These are phyloP conservation scores for Strigops habroptila DNA, from an alignment of 2,113 vertebrate species.

Conservation along the genomic window DNA sequence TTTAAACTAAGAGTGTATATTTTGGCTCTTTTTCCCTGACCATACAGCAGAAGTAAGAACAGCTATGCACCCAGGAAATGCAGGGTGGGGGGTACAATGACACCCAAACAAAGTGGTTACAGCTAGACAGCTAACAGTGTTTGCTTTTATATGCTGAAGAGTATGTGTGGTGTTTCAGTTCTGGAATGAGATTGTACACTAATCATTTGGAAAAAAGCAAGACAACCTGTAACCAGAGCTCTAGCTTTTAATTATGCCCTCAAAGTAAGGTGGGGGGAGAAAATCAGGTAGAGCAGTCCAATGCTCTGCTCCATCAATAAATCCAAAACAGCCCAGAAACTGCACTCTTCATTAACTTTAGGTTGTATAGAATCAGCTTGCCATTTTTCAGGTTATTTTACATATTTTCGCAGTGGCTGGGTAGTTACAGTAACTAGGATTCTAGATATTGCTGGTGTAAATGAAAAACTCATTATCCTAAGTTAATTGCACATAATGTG, in stretches of 20 bases:
- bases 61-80: not conserved
- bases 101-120: not conserved
- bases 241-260: not conserved
- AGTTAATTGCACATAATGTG: not conserved
- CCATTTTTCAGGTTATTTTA: not conserved
- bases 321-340: not conserved
- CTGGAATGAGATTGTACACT: fast-evolving
- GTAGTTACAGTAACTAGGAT: not conserved
- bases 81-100: not conserved
- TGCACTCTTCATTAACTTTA: not conserved
- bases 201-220: not conserved
- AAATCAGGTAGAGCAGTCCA: not conserved
- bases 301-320: not conserved
- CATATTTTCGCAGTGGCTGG: not conserved
- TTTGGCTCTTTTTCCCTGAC: not conserved
- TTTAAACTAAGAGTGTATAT: not conserved
- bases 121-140: not conserved
- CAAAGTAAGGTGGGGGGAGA: not conserved
- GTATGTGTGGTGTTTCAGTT: not conserved
- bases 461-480: not conserved
- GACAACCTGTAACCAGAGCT: not conserved
- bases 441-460: not conserved
- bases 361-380: not conserved
- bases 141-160: not conserved
- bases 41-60: not conserved